Evolutionary conservation across 1,140 invertebrate genomes (phyloP), one percentile per base, ranked within the genome.

Genomic region (Antheraea mylitta): DNA sequence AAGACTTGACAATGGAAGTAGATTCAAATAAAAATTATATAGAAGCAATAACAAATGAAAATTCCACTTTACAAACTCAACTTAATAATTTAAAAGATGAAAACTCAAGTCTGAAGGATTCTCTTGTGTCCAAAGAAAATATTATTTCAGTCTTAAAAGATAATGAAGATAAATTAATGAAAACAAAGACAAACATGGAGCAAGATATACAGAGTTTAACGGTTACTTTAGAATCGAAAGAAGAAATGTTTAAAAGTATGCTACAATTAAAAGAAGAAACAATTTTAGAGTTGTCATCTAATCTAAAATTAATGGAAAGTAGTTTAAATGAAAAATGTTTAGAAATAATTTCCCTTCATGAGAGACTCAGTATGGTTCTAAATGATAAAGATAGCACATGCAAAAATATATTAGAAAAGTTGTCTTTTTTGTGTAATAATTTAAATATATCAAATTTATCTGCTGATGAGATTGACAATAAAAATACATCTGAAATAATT

Each of bases 391-490:
- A 53, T 53, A 53, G 6, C 16, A 16, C 45, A 53, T 16, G 7
- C 7, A 53, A 53, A 58, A 76, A 66, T 58, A 71, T 87, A 61
- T 73, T 77, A 18, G 18, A 70, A 13, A 77, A 74, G 67, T 59
- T 72, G 5, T 64, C 45, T 16, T 38, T 68, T 48, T 63, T 87
- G 4, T 70, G 70, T n/a, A 62, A 63, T 18, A 68, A 68, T 18
- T 77, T 78, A 60, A 72, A 76, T 66, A 78, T 81, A n/a, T 75
- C 80, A 73, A 79, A 74, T 67, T 64, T 75, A 60, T 37, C 69
- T 16, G 70, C 60, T 9, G 67, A 45, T 66, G 37, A 80, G 58
- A 71, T 75, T 60, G n/a, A 65, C 61, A 68, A 66, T 53, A 53
- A 16, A 13, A 68, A 70, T 53, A 64, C 42, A 13, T 70, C 72